These are phyloP conservation scores for Hemicrepidius hirtus DNA, from an alignment of 2,888 invertebrate species.

Conservation along the genomic window DNA sequence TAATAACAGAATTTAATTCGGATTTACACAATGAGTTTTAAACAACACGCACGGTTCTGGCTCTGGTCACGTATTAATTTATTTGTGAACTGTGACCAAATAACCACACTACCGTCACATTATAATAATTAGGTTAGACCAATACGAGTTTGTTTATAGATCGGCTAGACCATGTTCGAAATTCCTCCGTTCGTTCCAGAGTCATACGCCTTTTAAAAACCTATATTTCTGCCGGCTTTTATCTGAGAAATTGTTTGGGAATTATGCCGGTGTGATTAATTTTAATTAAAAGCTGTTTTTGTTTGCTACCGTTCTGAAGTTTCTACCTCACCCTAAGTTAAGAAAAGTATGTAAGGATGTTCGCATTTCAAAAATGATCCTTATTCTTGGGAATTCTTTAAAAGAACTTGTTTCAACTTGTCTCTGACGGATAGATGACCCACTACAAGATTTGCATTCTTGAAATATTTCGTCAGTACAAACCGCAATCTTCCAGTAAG, in stretches of 20 bases:
- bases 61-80: slow-evolving; percentile 54
- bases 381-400: slow-evolving; percentile 34
- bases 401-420: slow-evolving; percentile 39
- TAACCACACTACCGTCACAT: slow-evolving; percentile 19
- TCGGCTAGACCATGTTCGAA: background rate
- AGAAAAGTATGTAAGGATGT: background rate
- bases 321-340: background rate
- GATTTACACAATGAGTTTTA: slow-evolving; percentile 23
- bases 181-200: background rate
- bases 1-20: background rate
- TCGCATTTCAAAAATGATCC: slow-evolving; percentile 11
- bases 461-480: slow-evolving; percentile 49
- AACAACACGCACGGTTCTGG: slow-evolving; percentile 21
- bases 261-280: slow-evolving; percentile 9
- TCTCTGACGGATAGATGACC: slow-evolving; percentile 41
- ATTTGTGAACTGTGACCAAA: slow-evolving; percentile 55
- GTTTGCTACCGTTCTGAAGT: slow-evolving; percentile 11
- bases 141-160: slow-evolving; percentile 5
- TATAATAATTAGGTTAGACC: slow-evolving; percentile 26
- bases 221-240: slow-evolving; percentile 2
- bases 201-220: slow-evolving; percentile 6
- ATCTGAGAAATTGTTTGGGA: background rate
- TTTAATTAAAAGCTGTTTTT: slow-evolving; percentile 28
- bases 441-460: slow-evolving; percentile 57
- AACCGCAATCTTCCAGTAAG: slow-evolving; percentile 12